Evolutionary conservation across 2,797 vertebrate genomes (phyloP).

Genomic region (Myotis myotis): DNA sequence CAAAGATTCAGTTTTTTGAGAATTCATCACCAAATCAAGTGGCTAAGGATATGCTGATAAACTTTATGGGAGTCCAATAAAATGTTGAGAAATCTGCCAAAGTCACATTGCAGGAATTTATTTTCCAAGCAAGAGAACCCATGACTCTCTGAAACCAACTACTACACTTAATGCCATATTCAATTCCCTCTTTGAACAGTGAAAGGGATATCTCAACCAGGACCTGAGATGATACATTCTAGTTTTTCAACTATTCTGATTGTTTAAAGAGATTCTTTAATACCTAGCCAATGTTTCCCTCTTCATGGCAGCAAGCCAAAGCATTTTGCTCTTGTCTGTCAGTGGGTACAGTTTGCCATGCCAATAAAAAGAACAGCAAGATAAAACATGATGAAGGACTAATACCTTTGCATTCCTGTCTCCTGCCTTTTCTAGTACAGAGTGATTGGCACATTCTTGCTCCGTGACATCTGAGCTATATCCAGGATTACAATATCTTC

Average conservation of each 20-base stretch:
- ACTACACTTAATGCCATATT: not conserved
- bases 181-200: not conserved
- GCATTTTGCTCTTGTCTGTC: slow-evolving; percentile 7
- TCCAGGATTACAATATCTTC: not conserved
- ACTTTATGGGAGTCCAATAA: not conserved
- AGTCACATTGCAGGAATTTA: not conserved
- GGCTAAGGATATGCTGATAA: not conserved
- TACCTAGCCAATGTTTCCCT: slow-evolving; percentile 36
- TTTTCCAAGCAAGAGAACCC: not conserved
- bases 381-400: slow-evolving; percentile 3
- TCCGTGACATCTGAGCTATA: not conserved
- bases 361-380: slow-evolving; percentile 51
- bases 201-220: slow-evolving; percentile 17
- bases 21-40: not conserved
- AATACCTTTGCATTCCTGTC: not conserved
- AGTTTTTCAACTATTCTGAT: slow-evolving; percentile 26
- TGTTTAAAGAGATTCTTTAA: slow-evolving; percentile 28
- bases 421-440: not conserved
- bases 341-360: not conserved
- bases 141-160: not conserved
- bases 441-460: not conserved
- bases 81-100: not conserved
- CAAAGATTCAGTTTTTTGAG: not conserved
- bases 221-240: not conserved
- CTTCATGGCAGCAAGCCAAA: slow-evolving; percentile 15